Percentiles rank a stretch among this genome's conserved stretches.
Evolutionary conservation across 2,113 vertebrate species (phyloP).

Genomic region (Donacobius atricapilla): DNA sequence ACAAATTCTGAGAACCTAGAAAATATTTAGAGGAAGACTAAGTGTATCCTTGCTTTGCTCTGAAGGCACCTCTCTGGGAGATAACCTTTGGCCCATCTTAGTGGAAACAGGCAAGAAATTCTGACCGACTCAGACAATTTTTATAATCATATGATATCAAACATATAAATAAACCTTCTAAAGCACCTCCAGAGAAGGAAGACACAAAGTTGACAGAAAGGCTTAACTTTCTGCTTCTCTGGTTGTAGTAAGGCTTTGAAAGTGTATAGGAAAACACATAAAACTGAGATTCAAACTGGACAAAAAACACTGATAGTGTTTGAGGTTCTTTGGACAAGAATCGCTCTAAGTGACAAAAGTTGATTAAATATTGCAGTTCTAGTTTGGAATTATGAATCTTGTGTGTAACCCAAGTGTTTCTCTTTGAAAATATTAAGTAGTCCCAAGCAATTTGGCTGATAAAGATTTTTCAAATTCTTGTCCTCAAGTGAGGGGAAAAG

Average conservation of each 20-base stretch:
- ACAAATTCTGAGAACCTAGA: background rate
- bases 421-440: slow-evolving; percentile 2
- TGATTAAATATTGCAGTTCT: background rate
- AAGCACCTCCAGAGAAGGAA: background rate
- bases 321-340: background rate
- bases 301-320: background rate
- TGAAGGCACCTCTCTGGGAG: background rate
- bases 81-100: background rate
- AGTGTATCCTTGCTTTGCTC: background rate
- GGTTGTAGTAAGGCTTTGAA: background rate
- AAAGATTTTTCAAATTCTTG: background rate
- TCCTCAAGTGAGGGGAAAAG: background rate
- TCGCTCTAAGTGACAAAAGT: background rate
- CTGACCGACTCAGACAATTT: background rate
- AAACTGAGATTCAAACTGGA: background rate
- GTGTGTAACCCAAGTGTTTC: background rate
- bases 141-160: background rate
- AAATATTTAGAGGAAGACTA: background rate
- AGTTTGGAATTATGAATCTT: background rate
- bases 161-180: background rate
- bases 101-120: background rate
- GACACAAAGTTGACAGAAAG: background rate
- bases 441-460: background rate
- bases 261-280: background rate
- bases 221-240: background rate